Base-by-base conservation (phyloP, 2,888 invertebrate genomes). In the Gastrophysa polygoni region DNA sequence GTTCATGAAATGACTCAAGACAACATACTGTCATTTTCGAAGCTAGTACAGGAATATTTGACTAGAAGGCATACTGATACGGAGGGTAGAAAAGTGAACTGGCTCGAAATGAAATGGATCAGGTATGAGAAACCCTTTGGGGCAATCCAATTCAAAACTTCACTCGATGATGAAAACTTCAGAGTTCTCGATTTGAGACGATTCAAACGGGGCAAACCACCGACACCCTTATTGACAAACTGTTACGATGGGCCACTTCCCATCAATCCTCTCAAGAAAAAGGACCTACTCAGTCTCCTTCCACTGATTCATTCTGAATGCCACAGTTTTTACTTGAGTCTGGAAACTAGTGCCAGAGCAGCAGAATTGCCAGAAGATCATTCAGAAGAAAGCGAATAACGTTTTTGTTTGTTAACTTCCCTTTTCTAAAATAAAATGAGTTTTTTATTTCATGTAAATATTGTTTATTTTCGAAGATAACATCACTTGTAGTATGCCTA, bases 111-210 rank as follows among this genome's bases (percentile, higher is more conserved):
- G 18, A 59, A 56, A 56, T 65, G 59, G 65, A 50, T 65, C 24
- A 55, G 62, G 47, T 63, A 63, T 51, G 65, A 65, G 54, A 63
- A 65, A 65, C 56, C 50, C 24, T 61, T 62, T 29, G 65, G 61
- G 8, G 29, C 63, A 34, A 59, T 65, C 16, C 34, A 64, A 56
- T 63, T 65, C 44, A 59, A 63, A 55, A 51, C 54, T 56, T 58
- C 61, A 34, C 54, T 61, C 32, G 46, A 55, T 24, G 65, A 65
- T 47, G 63, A 63, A 59, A 52, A 56, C 29, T 63, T 65, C 44
- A 29, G 59, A 55, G 51, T 56, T 56, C 56, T 64, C 28, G 61
- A 64, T 47, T 52, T 57, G 44, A 17, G 61, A 52, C 49, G 56
- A 64, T 60, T 20, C 17, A 61, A 59, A 57, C 57, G 61, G 20